phyloP scores from a whole-genome alignment of 2,113 vertebrate species.

The Balaeniceps rex region DNA sequence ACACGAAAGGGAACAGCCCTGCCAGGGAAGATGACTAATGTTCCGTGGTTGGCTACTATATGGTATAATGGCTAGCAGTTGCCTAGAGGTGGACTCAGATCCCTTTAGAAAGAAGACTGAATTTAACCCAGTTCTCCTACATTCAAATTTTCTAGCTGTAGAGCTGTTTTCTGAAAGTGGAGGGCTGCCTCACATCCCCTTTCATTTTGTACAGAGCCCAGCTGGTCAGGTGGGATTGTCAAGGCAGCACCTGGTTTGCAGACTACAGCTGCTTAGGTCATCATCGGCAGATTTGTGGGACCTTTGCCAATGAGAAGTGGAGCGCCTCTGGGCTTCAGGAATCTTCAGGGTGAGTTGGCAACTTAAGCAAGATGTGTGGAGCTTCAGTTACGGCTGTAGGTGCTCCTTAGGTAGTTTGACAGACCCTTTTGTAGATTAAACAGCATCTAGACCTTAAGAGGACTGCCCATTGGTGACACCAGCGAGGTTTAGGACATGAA shows the following conservation, averaged over 20 bases:
- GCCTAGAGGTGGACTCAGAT: background rate
- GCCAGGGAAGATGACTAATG: background rate
- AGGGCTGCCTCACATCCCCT: background rate
- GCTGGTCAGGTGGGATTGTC: fast-evolving
- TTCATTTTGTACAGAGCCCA: background rate
- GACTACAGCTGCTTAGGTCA: background rate
- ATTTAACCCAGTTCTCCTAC: background rate
- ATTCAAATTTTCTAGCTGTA: background rate
- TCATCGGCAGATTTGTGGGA: background rate
- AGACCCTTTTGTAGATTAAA: background rate
- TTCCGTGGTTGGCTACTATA: background rate
- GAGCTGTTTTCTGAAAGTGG: fast-evolving
- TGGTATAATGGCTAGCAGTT: background rate
- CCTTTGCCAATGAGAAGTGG: background rate
- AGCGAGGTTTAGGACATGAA: background rate
- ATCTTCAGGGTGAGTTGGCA: background rate
- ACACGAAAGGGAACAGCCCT: background rate
- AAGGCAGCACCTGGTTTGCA: background rate
- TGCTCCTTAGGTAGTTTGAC: background rate
- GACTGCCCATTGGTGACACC: background rate
- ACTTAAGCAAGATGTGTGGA: background rate
- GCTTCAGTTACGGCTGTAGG: background rate
- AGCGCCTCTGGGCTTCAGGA: background rate
- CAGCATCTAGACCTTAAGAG: background rate
- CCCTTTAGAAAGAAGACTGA: background rate